Evolutionary conservation across 2,888 invertebrate genomes (phyloP), one percentile per base, ranked within the genome.

Genomic region (Hydraecia micacea): DNA sequence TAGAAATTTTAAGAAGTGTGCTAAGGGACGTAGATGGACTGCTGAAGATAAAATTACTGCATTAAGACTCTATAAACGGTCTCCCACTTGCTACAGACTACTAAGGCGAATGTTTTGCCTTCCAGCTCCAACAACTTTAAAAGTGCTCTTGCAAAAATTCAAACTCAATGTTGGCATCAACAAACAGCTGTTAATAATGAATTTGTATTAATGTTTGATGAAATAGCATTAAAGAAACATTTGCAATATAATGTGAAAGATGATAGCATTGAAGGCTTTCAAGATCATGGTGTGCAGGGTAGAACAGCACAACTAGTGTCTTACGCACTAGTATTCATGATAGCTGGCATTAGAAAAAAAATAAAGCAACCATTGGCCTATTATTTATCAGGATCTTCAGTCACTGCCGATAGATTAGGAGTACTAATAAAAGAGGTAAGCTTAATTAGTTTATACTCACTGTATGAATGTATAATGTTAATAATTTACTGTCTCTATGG

Each of bases 321-420:
- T 49, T 71, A 70, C n/a, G 70, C 55, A 5, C 70, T 70, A 39
- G 71, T 71, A 60, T 71, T 71, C 42, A 71, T 71, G 60, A 8
- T 60, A 4, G 58, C 42, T 42, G 71, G 60, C 1, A 42, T 42
- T 28, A 11, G 60, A 32, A 71, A 71, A 46, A 42, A 60, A 46
- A 71, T 60, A 42, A 71, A 71, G 25, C 71, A 60, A 46, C 60
- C 60, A 11, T 42, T 71, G 9, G 71, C 42, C 2, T 60, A 58
- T 42, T 72, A 72, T 72, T 72, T 72, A 42, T 72, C 71, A 3
- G 46, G 62, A 1, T 58, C 42, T 25, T 28, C 28, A 42, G 58
- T 62, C 58, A 62, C 46, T 32, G 60, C 71, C 0, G 60, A 72
- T 32, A 62, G 71, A 72, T 62, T 60, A 28, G 71, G 21, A 71